These are phyloP conservation scores for Maniola jurtina DNA, from an alignment of 1,140 invertebrate species.

Conservation along the genomic window DNA sequence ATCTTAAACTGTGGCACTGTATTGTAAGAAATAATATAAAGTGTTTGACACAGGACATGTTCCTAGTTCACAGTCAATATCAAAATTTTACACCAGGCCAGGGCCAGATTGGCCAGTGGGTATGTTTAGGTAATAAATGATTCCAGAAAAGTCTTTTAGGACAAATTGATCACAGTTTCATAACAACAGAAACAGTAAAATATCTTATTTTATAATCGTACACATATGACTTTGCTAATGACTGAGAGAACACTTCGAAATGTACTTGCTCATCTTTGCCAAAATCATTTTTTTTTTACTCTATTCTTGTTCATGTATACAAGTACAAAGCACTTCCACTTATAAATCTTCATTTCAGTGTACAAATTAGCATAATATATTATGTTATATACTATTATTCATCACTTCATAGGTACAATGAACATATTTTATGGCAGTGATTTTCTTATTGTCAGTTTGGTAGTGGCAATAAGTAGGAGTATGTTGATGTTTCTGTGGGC, in stretches of 20 bases:
- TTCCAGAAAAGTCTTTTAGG: too few relatives aligned
- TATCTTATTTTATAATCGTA: too few relatives aligned
- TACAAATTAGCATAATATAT: slow-evolving; percentile 12
- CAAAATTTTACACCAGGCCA: too few relatives aligned
- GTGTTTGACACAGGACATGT: too few relatives aligned
- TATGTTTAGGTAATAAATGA: too few relatives aligned
- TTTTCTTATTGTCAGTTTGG: slow-evolving; percentile 4
- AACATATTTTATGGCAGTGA: slow-evolving; percentile 3
- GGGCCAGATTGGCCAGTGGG: too few relatives aligned
- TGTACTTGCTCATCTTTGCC: not conserved
- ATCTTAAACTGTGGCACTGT: too few relatives aligned
- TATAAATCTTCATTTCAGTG: slow-evolving; percentile 8
- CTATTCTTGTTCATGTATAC: not conserved
- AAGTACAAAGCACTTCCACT: not conserved
- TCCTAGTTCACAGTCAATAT: too few relatives aligned
- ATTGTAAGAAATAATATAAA: too few relatives aligned
- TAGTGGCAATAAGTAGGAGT: not conserved
- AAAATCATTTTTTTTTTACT: not conserved
- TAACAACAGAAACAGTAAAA: too few relatives aligned
- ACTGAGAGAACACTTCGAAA: not conserved
- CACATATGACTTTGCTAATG: not conserved
- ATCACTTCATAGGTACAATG: not conserved
- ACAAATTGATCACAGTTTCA: too few relatives aligned
- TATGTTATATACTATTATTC: slow-evolving; percentile 4
- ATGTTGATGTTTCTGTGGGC: not conserved